phyloP scores from a whole-genome alignment of 23 tunicate species.

The Trididemnum miniatum region DNA sequence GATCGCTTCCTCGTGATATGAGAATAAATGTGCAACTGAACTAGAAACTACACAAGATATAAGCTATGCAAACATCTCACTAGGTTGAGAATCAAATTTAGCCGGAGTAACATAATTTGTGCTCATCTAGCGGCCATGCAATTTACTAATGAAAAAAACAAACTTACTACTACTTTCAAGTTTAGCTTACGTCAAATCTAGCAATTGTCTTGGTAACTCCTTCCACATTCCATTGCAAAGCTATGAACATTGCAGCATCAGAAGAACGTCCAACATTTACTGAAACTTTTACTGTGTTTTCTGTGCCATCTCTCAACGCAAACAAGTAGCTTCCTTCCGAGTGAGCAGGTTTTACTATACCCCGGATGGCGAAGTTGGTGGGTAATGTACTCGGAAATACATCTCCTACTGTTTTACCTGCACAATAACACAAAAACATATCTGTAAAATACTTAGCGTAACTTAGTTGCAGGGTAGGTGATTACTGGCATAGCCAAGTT shows the following conservation, averaged over 20 bases:
- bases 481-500: too few species aligned
- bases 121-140: background rate
- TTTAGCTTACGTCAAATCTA: slow-evolving; percentile 1
- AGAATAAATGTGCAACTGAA: too few species aligned
- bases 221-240: background rate
- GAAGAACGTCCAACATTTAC: background rate
- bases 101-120: background rate
- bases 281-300: background rate
- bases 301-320: background rate
- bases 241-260: background rate
- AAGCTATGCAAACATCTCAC: too few species aligned
- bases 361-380: slow-evolving; percentile 9
- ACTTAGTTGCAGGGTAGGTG: too few species aligned
- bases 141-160: background rate
- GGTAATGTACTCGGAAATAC: background rate
- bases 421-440: too few species aligned
- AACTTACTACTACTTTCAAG: too few species aligned
- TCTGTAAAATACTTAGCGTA: too few species aligned
- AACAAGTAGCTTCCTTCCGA: slow-evolving; percentile 6
- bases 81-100: too few species aligned
- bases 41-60: too few species aligned
- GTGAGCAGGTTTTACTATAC: background rate
- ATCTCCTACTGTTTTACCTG: background rate
- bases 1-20: too few species aligned
- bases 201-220: background rate